Conservation (phyloP, 2,797 vertebrate genomes). For the Cichlasoma orientale region DNA sequence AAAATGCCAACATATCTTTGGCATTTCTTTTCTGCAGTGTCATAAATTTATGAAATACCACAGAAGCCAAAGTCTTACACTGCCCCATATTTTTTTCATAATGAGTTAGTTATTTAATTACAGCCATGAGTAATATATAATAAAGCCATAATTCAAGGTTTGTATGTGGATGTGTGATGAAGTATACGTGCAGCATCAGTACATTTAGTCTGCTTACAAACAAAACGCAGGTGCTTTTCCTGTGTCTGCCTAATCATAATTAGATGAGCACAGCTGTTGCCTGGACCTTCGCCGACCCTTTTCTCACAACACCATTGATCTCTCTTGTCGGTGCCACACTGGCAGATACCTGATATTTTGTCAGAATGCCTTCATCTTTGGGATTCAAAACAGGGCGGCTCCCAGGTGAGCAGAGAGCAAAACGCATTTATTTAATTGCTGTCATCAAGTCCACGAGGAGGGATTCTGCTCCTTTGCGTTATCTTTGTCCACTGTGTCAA, state of each 20-base stretch:
- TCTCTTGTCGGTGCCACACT: constrained; percentile 40
- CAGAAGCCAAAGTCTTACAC: not conserved
- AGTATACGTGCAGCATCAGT: not conserved
- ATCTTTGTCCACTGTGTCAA: constrained; percentile 23
- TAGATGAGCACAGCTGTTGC: constrained; percentile 70
- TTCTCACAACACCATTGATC: constrained; percentile 60
- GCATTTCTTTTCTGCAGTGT: not conserved
- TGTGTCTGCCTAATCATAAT: constrained; percentile 63
- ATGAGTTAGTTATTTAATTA: constrained; percentile 4
- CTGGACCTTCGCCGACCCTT: constrained; percentile 55
- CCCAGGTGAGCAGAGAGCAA: constrained; percentile 38
- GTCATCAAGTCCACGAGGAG: constrained; percentile 22
- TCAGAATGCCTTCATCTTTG: constrained; percentile 48
- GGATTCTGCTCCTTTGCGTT: constrained; percentile 25
- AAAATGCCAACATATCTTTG: not conserved
- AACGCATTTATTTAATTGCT: constrained; percentile 50
- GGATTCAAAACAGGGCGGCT: constrained; percentile 44
- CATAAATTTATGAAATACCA: not conserved
- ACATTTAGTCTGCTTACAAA: constrained; percentile 31
- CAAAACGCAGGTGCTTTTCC: constrained; percentile 59
- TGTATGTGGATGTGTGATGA: not conserved
- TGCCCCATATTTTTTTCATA: not conserved
- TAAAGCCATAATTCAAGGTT: not conserved
- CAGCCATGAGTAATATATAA: constrained; percentile 11
- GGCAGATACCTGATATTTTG: constrained; percentile 35